phyloP scores from a whole-genome alignment of 2,888 invertebrate species.

The Ceriagrion tenellum region DNA sequence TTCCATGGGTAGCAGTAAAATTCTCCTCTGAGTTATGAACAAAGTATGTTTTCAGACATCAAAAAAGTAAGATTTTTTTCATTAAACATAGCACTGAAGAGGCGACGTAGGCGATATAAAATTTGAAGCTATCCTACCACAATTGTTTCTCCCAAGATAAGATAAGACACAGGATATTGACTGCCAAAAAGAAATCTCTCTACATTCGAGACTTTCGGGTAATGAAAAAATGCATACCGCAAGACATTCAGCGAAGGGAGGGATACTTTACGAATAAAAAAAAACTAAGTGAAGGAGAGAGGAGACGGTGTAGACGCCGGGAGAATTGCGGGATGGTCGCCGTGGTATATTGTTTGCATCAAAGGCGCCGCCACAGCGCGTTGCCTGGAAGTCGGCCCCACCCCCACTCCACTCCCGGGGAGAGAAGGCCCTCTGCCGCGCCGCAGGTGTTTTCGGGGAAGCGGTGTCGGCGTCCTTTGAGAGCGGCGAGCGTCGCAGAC shows the following conservation, averaged over 20 bases:
- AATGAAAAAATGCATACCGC: background rate
- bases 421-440: background rate
- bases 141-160: too few relatives aligned
- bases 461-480: slow-evolving; percentile 51
- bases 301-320: background rate
- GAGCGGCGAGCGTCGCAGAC: background rate
- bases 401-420: background rate
- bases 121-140: too few relatives aligned
- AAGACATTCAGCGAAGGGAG: background rate
- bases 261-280: background rate
- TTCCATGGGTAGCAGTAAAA: too few relatives aligned
- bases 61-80: too few relatives aligned
- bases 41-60: too few relatives aligned
- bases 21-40: too few relatives aligned
- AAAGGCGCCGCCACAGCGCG: slow-evolving; percentile 29
- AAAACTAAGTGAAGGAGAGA: background rate
- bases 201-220: background rate
- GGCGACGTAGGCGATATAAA: too few relatives aligned
- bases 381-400: background rate
- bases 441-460: slow-evolving; percentile 60
- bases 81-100: too few relatives aligned
- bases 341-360: slow-evolving; percentile 49
- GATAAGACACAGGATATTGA: too few relatives aligned
- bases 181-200: too few relatives aligned
- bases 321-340: background rate